Evolutionary conservation across 2,797 vertebrate species (phyloP), one percentile per base, ranked within the genome.

Genomic region (Staurois parvus): DNA sequence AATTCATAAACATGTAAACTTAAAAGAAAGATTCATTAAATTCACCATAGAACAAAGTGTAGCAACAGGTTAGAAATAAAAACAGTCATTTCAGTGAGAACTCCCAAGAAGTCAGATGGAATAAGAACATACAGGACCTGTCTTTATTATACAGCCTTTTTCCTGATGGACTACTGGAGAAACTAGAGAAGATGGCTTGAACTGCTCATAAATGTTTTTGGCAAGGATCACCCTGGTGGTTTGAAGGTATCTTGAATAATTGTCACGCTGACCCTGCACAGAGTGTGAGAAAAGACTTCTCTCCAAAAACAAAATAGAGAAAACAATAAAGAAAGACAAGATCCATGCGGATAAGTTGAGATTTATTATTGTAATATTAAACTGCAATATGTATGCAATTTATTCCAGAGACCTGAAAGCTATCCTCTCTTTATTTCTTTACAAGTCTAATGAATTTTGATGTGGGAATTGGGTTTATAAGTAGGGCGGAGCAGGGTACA

Each of bases 341-440:
- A 85, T 85, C 42, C 68, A 48, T 7, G 56, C 29, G 73, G 84
- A 68, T 81, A 79, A 85, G 67, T 40, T 10, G 19, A 56, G 76
- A 85, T 80, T 75, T 74, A 85, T 69, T 72, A 74, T 70, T 76
- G 75, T 79, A 81, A 81, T 85, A 85, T 76, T 81, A 85, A 81
- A 73, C 70, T 69, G 78, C 32, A 75, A 75, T 26, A 75, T 85
- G 62, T 81, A 42, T 52, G 67, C 72, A 76, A 80, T 80, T 75
- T 80, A 80, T 75, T 80, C 70, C 56, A 19, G 32, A 40, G 66
- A 67, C 28, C 45, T 69, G 72, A 85, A 80, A 80, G 76, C n/a
- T 45, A 29, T 19, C 12, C 28, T 48, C 68, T 73, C 75, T 64
- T 30, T 40, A 69, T 78, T 64, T 79, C 11, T 30, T 72, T 64